Evolutionary conservation across 2,888 invertebrate genomes (phyloP).

Genomic region (Apamea sordens): DNA sequence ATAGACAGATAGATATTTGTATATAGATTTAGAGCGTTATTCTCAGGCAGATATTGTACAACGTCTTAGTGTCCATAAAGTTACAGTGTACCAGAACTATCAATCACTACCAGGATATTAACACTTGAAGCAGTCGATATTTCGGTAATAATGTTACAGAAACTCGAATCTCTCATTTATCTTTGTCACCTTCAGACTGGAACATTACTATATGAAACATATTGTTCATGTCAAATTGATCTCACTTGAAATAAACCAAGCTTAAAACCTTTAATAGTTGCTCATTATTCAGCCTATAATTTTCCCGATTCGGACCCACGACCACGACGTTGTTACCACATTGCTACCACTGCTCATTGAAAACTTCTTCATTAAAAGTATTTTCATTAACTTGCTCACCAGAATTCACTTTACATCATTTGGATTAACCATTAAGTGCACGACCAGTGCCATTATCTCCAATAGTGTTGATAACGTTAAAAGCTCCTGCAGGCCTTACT

Average conservation of each 20-base stretch:
- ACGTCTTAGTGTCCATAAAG: background rate
- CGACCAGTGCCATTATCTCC: constrained; percentile 1
- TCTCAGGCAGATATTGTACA: background rate
- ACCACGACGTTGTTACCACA: too few relatives aligned
- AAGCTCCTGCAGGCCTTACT: constrained; percentile 26
- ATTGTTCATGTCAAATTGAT: background rate
- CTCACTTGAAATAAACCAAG: constrained; percentile 5
- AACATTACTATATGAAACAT: constrained; percentile 9
- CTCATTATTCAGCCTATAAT: background rate
- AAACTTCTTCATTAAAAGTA: background rate
- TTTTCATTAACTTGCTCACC: background rate
- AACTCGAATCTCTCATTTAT: constrained; percentile 29
- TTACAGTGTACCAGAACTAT: constrained; percentile 34
- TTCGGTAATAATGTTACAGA: constrained; percentile 38
- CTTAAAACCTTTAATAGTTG: background rate
- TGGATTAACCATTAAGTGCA: background rate
- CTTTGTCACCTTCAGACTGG: constrained; percentile 35
- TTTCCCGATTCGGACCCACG: background rate
- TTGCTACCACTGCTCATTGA: background rate
- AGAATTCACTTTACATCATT: background rate
- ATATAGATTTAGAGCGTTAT: background rate
- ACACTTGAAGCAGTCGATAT: constrained; percentile 47
- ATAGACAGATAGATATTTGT: too few relatives aligned
- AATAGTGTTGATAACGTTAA: constrained; percentile 31
- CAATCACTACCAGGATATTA: constrained; percentile 52